Conservation (phyloP, 2,888 invertebrate genomes). For the Hypomecis punctinalis region DNA sequence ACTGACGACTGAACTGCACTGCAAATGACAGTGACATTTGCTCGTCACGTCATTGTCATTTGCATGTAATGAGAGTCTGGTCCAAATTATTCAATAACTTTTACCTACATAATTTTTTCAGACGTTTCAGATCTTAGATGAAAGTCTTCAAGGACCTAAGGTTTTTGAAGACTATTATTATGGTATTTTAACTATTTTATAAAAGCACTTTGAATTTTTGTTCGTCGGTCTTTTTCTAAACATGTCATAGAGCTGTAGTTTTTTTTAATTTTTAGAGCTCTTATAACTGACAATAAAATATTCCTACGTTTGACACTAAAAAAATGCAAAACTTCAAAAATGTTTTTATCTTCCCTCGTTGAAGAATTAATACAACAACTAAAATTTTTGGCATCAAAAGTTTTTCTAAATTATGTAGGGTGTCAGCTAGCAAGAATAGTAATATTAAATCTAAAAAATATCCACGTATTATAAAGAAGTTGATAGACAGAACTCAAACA, state of each 20-base stretch:
- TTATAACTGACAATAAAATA: neutral
- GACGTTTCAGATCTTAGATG: too few species aligned
- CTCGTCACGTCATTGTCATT: too few species aligned
- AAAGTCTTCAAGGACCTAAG: too few species aligned
- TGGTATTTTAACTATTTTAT: too few species aligned
- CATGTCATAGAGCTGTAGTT: too few species aligned
- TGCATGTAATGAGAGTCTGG: too few species aligned
- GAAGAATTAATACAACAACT: conserved; percentile 77
- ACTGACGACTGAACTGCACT: conserved; percentile 25
- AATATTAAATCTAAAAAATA: conserved; percentile 78
- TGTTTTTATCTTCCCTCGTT: conserved; percentile 83
- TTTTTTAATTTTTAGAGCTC: too few species aligned
- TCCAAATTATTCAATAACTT: too few species aligned
- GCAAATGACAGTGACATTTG: conserved; percentile 60
- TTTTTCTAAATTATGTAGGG: conserved; percentile 82
- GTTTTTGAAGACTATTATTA: too few species aligned
- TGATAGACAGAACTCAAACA: conserved; percentile 35
- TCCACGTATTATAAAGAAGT: conserved; percentile 65
- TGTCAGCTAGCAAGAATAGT: conserved; percentile 77
- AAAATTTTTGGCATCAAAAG: conserved; percentile 80
- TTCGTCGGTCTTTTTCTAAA: too few species aligned
- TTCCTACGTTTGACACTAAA: conserved; percentile 46
- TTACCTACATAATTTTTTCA: too few species aligned
- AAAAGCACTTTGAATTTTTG: too few species aligned
- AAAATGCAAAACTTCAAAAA: conserved; percentile 73